Percentiles rank a stretch among this genome's conserved stretches.
phyloP scores from a whole-genome alignment of 2,888 invertebrate species.

The Agrotis puta region DNA sequence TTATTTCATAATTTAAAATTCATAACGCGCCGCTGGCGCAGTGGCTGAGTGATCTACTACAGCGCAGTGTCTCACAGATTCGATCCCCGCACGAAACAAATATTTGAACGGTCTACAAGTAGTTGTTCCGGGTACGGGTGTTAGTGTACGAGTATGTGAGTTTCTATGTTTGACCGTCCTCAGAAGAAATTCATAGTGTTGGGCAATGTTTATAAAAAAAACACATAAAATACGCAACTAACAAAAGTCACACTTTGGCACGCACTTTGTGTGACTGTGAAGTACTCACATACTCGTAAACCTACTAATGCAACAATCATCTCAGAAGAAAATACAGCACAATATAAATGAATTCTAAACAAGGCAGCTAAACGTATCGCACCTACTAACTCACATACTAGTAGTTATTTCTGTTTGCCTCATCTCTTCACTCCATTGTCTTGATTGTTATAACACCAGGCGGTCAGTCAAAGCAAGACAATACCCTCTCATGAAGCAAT shows the following conservation, averaged over 20 bases:
- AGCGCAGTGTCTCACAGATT: no score
- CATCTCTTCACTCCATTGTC: slow-evolving; percentile 59
- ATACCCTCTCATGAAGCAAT: slow-evolving; percentile 70
- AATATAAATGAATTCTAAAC: slow-evolving; percentile 28
- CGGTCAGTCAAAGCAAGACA: slow-evolving; percentile 61
- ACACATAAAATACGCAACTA: background rate
- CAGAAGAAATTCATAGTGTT: no score
- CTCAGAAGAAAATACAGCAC: slow-evolving; percentile 18
- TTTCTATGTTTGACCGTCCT: no score
- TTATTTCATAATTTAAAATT: background rate
- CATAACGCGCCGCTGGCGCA: no score
- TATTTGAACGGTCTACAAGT: no score
- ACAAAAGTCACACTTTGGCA: slow-evolving; percentile 9
- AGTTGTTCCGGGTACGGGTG: no score
- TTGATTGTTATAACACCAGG: slow-evolving; percentile 55
- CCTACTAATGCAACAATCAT: background rate
- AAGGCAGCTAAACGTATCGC: slow-evolving; percentile 18
- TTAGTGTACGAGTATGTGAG: no score
- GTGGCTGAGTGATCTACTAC: no score
- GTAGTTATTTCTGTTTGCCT: slow-evolving; percentile 59
- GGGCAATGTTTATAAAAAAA: no score
- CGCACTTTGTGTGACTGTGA: background rate
- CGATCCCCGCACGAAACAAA: no score
- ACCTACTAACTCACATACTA: slow-evolving; percentile 33
- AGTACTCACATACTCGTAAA: background rate